A percentile compares a stretch with the other conserved stretches of the same genome.
Evolutionary conservation across 53 echinoderm and acorn worm species (phyloP).

Genomic region (Hippasteria phrygiana): DNA sequence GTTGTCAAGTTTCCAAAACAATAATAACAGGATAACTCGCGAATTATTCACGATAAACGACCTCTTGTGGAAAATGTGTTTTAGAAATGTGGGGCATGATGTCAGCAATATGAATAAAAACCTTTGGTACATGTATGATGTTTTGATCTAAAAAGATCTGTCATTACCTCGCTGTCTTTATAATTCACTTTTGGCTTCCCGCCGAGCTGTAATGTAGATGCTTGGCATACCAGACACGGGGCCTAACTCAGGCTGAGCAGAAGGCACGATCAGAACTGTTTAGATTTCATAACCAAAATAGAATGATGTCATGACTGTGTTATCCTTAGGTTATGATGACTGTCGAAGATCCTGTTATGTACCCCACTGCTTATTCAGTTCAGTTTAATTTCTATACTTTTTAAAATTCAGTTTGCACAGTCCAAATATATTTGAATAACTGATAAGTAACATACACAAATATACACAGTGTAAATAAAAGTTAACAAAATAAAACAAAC

Average conservation of each 20-base stretch:
- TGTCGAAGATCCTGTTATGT: background rate
- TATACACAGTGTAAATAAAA: too few relatives aligned
- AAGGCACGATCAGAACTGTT: background rate
- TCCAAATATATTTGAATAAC: background rate
- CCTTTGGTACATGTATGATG: background rate
- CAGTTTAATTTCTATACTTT: too few relatives aligned
- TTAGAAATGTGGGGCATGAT: background rate
- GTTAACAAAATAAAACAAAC: too few relatives aligned
- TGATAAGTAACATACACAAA: too few relatives aligned
- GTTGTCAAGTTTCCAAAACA: too few relatives aligned
- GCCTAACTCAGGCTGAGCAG: constrained; percentile 18
- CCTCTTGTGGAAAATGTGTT: background rate
- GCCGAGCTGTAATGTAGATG: constrained; percentile 8
- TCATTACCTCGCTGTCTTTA: constrained; percentile 21
- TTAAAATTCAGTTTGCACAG: too few relatives aligned
- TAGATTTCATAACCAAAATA: constrained; percentile 26
- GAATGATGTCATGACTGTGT: constrained; percentile 40
- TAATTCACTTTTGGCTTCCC: background rate
- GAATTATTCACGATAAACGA: background rate
- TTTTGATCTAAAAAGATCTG: background rate
- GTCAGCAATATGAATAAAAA: constrained; percentile 1
- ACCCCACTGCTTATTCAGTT: too few relatives aligned
- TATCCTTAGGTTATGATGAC: background rate
- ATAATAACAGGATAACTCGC: too few relatives aligned
- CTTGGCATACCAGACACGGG: constrained; percentile 43